Base-by-base conservation (phyloP, 2,113 vertebrate genomes). In the Paedocypris sp. region DNA sequence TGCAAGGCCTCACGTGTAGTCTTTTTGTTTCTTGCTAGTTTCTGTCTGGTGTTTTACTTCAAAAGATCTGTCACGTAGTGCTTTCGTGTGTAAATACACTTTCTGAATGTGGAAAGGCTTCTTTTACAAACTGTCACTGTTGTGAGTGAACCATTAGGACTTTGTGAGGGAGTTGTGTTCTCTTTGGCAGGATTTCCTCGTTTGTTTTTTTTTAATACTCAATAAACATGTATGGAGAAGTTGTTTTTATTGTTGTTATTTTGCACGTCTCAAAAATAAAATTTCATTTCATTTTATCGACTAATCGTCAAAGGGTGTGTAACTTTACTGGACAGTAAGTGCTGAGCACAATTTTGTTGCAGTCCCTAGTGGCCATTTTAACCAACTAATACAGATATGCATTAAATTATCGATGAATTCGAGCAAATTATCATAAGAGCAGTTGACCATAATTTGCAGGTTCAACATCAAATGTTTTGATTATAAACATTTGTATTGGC, bases 151-250 rank as follows among this genome's bases (percentile, higher is more conserved):
- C 32, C 25, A 48, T 47, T 68, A 71, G 67, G 67, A 73, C 71
- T 59, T 70, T 72, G 31, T 61, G 52, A 41, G 29, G 23, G 42
- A 50, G 13, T 35, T 49, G 20, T 36, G 60, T 46, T 60, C 22
- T 31, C 33, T 58, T 53, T 67, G 60, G 33, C 53, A 46, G 23
- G 31, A 61, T 64, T 54, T 45, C 19, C 19, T n/a, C n/a, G n/a
- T n/a, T n/a, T n/a, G n/a, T n/a, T 64, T 64, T 62, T 62, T 62
- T 31, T 18, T 45, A 59, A 58, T 49, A 42, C 52, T 45, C 60
- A 72, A 79, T 56, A 76, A 75, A 75, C 50, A 66, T 68, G 61
- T 72, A 75, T 77, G 71, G 72, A 75, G 64, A 62, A 79, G 71
- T 67, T 75, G 46, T 28, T 64, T 72, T 73, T 68, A 79, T 64